Evolutionary conservation across 2,888 invertebrate species (phyloP).

Genomic region (Hypercompe scribonia): DNA sequence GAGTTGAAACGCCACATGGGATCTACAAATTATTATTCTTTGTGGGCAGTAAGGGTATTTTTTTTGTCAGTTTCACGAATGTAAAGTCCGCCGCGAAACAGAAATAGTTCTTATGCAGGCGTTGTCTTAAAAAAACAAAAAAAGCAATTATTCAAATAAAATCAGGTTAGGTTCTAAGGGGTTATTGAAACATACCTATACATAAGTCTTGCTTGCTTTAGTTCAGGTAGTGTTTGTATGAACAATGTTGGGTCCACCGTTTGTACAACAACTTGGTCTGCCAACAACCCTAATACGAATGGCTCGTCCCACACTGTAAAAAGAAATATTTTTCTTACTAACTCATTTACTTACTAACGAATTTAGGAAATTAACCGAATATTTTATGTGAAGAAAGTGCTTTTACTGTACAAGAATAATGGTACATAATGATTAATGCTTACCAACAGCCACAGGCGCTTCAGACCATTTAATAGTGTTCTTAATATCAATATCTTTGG

Average conservation of each 20-base stretch:
- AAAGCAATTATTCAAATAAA: background rate
- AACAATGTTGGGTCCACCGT: constrained; percentile 93
- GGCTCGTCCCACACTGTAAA: constrained; percentile 96
- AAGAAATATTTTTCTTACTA: constrained; percentile 5
- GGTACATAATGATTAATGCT: constrained; percentile 34
- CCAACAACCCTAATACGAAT: constrained; percentile 94
- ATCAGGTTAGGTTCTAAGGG: background rate
- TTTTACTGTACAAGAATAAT: background rate
- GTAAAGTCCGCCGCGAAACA: no score
- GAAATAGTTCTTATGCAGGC: no score
- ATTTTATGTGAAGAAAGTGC: no score
- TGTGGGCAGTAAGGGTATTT: no score
- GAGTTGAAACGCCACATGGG: no score
- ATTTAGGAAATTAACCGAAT: no score
- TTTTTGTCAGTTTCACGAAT: no score
- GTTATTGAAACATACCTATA: constrained; percentile 74
- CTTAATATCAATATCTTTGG: constrained; percentile 86
- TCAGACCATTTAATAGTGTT: constrained; percentile 93
- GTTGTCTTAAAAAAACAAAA: no score
- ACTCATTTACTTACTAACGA: no score
- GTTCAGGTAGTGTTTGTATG: constrained; percentile 93
- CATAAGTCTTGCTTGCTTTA: constrained; percentile 91
- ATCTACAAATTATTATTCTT: no score
- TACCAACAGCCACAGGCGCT: constrained; percentile 90
- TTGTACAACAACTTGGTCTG: constrained; percentile 94